Evolutionary conservation across 2,888 invertebrate genomes (phyloP).

Genomic region (Hermaeophaga mercurialis): DNA sequence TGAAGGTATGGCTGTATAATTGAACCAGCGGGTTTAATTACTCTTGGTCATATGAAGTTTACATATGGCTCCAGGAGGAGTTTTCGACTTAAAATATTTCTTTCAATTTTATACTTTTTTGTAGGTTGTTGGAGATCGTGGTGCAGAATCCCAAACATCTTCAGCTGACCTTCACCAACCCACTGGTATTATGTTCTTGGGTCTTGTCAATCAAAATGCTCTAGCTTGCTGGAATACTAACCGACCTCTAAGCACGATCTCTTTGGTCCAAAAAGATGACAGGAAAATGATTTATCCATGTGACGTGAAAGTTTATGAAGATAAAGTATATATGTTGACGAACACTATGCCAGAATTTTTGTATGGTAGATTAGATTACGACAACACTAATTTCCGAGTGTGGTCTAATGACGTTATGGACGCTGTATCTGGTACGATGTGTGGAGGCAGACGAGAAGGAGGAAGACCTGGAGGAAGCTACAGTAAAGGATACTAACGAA

Average conservation of each 20-base stretch:
- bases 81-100: no score
- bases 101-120: no score
- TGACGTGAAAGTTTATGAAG: slow-evolving; percentile 67
- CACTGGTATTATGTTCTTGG: slow-evolving; percentile 70
- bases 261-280: slow-evolving; percentile 64
- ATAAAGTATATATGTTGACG: slow-evolving; percentile 70
- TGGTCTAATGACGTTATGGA: slow-evolving; percentile 59
- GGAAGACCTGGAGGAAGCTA: neutral
- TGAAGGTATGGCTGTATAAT: no score
- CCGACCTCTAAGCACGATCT: slow-evolving; percentile 59
- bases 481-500: no score
- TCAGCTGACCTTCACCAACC: slow-evolving; percentile 68
- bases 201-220: slow-evolving; percentile 72
- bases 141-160: slow-evolving; percentile 68
- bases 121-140: slow-evolving; percentile 68
- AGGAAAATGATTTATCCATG: slow-evolving; percentile 73
- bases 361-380: slow-evolving; percentile 65
- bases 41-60: no score
- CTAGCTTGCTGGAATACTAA: slow-evolving; percentile 77
- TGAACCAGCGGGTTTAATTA: no score
- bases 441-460: neutral
- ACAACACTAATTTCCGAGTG: slow-evolving; percentile 68
- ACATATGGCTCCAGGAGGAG: no score
- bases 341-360: slow-evolving; percentile 72
- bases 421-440: slow-evolving; percentile 42